Evolutionary conservation across 2,888 invertebrate species (phyloP).

Genomic region (Hemicrepidius hirtus): DNA sequence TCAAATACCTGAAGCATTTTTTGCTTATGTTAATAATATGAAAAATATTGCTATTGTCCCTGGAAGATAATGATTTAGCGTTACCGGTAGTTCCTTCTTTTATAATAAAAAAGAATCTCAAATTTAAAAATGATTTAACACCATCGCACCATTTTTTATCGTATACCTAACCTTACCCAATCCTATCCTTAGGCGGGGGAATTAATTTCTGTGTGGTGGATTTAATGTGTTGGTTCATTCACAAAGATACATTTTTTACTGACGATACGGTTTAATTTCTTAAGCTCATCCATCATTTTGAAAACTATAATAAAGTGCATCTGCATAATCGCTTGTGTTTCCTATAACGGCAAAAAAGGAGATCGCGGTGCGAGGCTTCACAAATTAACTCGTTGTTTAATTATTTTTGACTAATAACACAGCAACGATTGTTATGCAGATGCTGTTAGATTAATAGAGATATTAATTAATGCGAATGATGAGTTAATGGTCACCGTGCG

Average conservation of each 20-base stretch:
- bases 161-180: conserved; percentile 48
- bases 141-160: conserved; percentile 26
- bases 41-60: not conserved
- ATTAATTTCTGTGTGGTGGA: conserved; percentile 42
- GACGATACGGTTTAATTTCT: conserved; percentile 46
- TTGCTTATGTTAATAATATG: not conserved
- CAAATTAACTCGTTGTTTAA: conserved; percentile 42
- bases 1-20: not conserved
- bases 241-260: conserved; percentile 39
- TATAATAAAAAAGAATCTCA: not conserved
- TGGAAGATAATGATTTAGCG: not conserved
- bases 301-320: conserved; percentile 56
- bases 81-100: conserved; percentile 9
- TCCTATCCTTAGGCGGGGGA: conserved; percentile 35
- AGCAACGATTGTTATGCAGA: conserved; percentile 44
- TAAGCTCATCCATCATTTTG: conserved; percentile 57
- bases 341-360: conserved; percentile 39
- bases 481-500: conserved; percentile 45
- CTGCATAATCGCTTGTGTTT: conserved; percentile 56
- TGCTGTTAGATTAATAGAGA: conserved; percentile 42
- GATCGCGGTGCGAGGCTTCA: not conserved
- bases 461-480: conserved; percentile 46
- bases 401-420: conserved; percentile 38
- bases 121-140: conserved; percentile 28
- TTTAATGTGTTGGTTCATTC: conserved; percentile 44